Evolutionary conservation across 2,797 vertebrate genomes (phyloP).

Genomic region (Zonotrichia albicollis): DNA sequence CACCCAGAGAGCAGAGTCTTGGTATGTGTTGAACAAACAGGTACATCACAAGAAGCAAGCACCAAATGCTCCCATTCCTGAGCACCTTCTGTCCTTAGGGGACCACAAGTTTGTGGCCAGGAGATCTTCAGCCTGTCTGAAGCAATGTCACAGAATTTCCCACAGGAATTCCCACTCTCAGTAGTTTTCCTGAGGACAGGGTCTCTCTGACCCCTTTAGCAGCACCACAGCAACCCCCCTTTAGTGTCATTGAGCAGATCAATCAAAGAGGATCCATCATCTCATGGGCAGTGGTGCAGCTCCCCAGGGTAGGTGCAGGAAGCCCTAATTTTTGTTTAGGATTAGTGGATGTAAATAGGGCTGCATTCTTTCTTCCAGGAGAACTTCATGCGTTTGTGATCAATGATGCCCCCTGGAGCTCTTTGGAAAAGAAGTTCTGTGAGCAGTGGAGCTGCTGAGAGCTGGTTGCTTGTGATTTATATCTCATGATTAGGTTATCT

Average conservation of each 20-base stretch:
- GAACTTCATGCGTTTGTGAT: conserved; percentile 11
- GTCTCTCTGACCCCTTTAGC: background rate
- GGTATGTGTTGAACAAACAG: background rate
- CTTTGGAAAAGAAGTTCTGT: conserved; percentile 31
- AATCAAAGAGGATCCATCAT: background rate
- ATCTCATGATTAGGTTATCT: conserved; percentile 22
- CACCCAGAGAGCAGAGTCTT: background rate
- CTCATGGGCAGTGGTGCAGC: background rate
- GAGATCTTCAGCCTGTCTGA: background rate
- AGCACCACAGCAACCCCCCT: background rate
- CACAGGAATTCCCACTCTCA: background rate
- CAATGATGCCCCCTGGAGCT: conserved; percentile 26
- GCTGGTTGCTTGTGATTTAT: conserved; percentile 49
- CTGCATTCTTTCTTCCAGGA: background rate
- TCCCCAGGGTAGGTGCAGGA: background rate
- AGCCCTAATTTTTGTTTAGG: background rate
- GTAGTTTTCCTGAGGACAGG: background rate
- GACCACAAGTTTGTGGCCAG: background rate
- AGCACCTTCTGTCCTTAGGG: background rate
- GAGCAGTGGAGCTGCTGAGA: conserved; percentile 1
- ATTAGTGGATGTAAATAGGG: background rate
- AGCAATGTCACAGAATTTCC: background rate
- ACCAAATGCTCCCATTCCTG: background rate
- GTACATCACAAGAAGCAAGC: background rate
- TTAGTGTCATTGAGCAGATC: background rate